phyloP scores from a whole-genome alignment of 2,113 vertebrate genomes.

The Rhinogobius similis region DNA sequence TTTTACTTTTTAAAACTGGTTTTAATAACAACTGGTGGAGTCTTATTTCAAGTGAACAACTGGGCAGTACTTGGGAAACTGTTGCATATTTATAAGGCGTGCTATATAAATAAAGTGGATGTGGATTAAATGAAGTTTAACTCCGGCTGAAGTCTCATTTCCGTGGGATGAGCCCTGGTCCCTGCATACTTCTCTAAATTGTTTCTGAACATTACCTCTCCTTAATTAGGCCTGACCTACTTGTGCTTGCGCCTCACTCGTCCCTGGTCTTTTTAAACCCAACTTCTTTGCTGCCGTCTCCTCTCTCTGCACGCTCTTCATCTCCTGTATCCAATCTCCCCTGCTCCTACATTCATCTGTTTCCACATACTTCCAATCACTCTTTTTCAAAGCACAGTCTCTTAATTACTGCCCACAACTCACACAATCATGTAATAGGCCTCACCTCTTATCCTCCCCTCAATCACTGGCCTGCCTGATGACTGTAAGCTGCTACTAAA shows the following conservation, averaged over 20 bases:
- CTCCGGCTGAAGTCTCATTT: slow-evolving; percentile 29
- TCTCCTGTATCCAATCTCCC: slow-evolving; percentile 38
- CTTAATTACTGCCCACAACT: slow-evolving; percentile 63
- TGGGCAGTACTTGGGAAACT: too few species aligned
- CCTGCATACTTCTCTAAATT: slow-evolving; percentile 39
- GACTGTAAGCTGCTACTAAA: slow-evolving; percentile 65
- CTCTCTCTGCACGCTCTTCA: slow-evolving; percentile 18
- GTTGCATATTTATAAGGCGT: too few species aligned
- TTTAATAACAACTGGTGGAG: too few species aligned
- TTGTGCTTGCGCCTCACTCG: slow-evolving; percentile 35
- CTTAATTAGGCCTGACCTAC: slow-evolving; percentile 55
- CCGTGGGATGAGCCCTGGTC: slow-evolving; percentile 24
- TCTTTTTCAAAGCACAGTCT: slow-evolving; percentile 37
- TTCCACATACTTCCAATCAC: slow-evolving; percentile 44
- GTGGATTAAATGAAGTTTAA: slow-evolving; percentile 19
- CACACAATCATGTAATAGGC: slow-evolving; percentile 62
- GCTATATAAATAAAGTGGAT: too few species aligned
- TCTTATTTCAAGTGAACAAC: too few species aligned
- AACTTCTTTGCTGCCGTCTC: slow-evolving; percentile 22
- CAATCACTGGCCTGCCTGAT: slow-evolving; percentile 62
- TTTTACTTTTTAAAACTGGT: too few species aligned
- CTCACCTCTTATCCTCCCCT: slow-evolving; percentile 60
- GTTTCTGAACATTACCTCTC: slow-evolving; percentile 38
- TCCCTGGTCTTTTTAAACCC: slow-evolving; percentile 32
- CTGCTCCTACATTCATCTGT: slow-evolving; percentile 45